Evolutionary conservation across 2,888 invertebrate genomes (phyloP).

Genomic region (Horisme vitalbata): DNA sequence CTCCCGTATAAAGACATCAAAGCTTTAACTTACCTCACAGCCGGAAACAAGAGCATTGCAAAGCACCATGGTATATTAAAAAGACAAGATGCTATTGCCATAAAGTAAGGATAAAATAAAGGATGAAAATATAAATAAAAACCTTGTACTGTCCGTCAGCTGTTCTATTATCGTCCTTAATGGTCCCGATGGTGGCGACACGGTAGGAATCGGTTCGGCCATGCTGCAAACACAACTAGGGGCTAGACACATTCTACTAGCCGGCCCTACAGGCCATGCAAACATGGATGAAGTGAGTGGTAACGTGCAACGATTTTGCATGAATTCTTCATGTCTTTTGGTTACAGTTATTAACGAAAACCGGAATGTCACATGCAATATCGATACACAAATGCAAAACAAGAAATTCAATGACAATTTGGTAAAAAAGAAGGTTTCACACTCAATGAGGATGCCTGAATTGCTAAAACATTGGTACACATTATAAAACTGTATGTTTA

Average conservation of each 20-base stretch:
- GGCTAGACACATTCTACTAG: slow-evolving; percentile 81
- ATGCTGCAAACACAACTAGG: slow-evolving; percentile 89
- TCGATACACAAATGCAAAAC: slow-evolving; percentile 43
- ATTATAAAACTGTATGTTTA: not conserved
- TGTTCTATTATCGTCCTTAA: slow-evolving; percentile 97
- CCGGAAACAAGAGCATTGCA: slow-evolving; percentile 7
- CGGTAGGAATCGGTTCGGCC: slow-evolving; percentile 98
- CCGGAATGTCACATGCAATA: slow-evolving; percentile 42
- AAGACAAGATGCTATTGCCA: slow-evolving; percentile 15
- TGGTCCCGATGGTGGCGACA: slow-evolving; percentile 95
- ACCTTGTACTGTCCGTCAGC: slow-evolving; percentile 97
- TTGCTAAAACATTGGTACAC: not conserved
- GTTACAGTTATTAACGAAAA: not conserved
- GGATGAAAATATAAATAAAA: slow-evolving; percentile 76
- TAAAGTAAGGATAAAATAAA: slow-evolving; percentile 43
- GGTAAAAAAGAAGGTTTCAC: slow-evolving; percentile 23
- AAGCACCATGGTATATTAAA: slow-evolving; percentile 1
- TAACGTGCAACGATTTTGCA: slow-evolving; percentile 48
- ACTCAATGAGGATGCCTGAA: not conserved
- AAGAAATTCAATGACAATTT: slow-evolving; percentile 33
- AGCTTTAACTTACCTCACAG: slow-evolving; percentile 12
- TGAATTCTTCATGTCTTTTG: slow-evolving; percentile 17
- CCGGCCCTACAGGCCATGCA: slow-evolving; percentile 78
- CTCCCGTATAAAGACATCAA: not conserved
- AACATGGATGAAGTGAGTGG: slow-evolving; percentile 55